phyloP scores from a whole-genome alignment of 1,140 invertebrate genomes.

The Drosophila quadrilineata region DNA sequence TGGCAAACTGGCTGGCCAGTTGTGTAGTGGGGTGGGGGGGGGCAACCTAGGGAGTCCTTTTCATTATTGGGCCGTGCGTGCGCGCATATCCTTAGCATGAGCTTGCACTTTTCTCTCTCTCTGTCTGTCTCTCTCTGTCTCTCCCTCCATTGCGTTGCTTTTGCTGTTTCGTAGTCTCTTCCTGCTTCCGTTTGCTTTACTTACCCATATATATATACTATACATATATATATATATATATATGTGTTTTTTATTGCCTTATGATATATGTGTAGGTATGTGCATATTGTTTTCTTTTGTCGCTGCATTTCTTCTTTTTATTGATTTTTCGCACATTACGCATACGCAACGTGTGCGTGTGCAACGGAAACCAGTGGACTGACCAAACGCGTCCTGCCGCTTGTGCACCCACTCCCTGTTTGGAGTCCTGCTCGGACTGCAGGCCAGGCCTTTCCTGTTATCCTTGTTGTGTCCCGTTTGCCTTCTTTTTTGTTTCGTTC shows the following conservation, averaged over 20 bases:
- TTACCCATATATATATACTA: too few relatives aligned
- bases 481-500: background rate
- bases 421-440: too few relatives aligned
- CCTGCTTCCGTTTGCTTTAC: constrained; percentile 18
- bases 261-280: too few relatives aligned
- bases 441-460: too few relatives aligned
- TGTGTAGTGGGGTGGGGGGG: too few relatives aligned
- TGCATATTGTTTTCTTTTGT: constrained; percentile 6
- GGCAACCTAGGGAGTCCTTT: background rate
- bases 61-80: background rate
- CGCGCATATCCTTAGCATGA: constrained; percentile 26
- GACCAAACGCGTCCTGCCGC: constrained; percentile 66
- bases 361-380: constrained; percentile 71
- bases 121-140: too few relatives aligned
- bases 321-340: constrained; percentile 72
- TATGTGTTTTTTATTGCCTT: background rate
- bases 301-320: constrained; percentile 50
- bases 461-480: background rate
- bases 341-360: constrained; percentile 68
- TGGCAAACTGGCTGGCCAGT: too few relatives aligned
- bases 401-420: too few relatives aligned
- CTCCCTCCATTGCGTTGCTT: constrained; percentile 37
- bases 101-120: constrained; percentile 48
- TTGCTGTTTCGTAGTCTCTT: too few relatives aligned
- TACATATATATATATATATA: too few relatives aligned